Percentiles rank a stretch among this genome's conserved stretches.
These are phyloP conservation scores for Acanthurus tractus DNA, from an alignment of 2,797 vertebrate genomes.

Conservation along the genomic window DNA sequence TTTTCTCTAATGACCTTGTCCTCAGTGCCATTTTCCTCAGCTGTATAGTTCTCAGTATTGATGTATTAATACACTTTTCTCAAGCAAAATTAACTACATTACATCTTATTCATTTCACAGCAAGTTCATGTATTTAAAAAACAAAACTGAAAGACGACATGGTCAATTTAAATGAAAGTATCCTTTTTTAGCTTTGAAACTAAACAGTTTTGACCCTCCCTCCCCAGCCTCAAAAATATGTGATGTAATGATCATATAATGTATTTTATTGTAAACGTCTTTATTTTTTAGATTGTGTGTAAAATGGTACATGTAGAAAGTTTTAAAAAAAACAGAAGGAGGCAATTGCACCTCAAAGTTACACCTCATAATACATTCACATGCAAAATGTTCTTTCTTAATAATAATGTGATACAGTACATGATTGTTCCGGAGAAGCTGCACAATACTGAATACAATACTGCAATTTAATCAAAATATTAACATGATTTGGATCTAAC, in stretches of 20 bases:
- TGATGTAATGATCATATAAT: slow-evolving; percentile 25
- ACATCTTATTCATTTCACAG: slow-evolving; percentile 11
- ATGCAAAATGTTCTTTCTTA: background rate
- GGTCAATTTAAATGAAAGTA: background rate
- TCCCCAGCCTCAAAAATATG: background rate
- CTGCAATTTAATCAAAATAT: too few species aligned
- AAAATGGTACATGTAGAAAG: slow-evolving; percentile 9
- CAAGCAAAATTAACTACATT: background rate
- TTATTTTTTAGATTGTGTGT: slow-evolving; percentile 31
- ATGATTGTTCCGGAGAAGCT: background rate
- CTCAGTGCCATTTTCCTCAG: background rate
- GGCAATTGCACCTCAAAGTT: background rate
- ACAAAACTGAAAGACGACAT: background rate
- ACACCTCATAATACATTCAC: background rate
- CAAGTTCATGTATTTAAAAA: background rate
- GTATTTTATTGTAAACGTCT: slow-evolving; percentile 27
- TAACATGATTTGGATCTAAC: background rate
- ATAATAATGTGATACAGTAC: background rate
- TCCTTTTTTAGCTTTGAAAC: background rate
- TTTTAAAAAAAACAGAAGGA: slow-evolving; percentile 11
- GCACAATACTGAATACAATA: background rate
- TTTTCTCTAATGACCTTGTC: slow-evolving; percentile 11
- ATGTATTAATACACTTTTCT: background rate
- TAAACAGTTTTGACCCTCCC: background rate
- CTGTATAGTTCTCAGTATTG: slow-evolving; percentile 5